Percentiles rank a stretch among this genome's conserved stretches.
Conservation (phyloP, 2,888 invertebrate genomes). For the Ochropleura leucogaster region DNA sequence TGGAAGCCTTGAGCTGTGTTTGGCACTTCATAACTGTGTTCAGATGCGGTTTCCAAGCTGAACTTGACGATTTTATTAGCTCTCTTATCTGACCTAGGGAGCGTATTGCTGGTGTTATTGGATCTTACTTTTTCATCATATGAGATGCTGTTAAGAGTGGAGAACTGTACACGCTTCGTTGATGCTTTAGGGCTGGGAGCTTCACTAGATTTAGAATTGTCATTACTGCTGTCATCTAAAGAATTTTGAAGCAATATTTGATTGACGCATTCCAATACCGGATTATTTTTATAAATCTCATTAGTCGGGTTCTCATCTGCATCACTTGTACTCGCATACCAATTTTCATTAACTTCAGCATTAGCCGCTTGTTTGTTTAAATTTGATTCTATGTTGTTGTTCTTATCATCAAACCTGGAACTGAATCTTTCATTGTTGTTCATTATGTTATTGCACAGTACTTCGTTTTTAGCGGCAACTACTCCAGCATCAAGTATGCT, state of each 20-base stretch:
- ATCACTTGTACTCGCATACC: slow-evolving; percentile 95
- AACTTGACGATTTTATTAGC: slow-evolving; percentile 89
- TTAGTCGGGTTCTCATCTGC: slow-evolving; percentile 93
- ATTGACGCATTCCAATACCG: slow-evolving; percentile 96
- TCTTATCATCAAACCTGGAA: slow-evolving; percentile 78
- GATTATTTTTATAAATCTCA: slow-evolving; percentile 94
- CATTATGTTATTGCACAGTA: slow-evolving; percentile 83
- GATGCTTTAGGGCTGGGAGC: slow-evolving; percentile 87
- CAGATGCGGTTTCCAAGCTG: slow-evolving; percentile 88
- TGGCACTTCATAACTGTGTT: slow-evolving; percentile 92
- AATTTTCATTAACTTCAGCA: slow-evolving; percentile 92
- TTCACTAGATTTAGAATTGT: slow-evolving; percentile 87
- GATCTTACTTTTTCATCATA: slow-evolving; percentile 87
- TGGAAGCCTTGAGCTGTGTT: slow-evolving; percentile 89
- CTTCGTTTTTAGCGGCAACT: slow-evolving; percentile 86
- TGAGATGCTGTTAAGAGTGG: slow-evolving; percentile 91
- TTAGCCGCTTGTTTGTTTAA: slow-evolving; percentile 75
- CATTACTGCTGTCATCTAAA: slow-evolving; percentile 90
- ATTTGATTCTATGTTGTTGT: slow-evolving; percentile 80
- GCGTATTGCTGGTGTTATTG: slow-evolving; percentile 78
- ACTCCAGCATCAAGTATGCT: slow-evolving; percentile 80
- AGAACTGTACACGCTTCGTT: slow-evolving; percentile 91
- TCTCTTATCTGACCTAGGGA: slow-evolving; percentile 86
- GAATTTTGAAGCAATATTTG: slow-evolving; percentile 95
- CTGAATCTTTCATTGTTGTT: slow-evolving; percentile 79